phyloP scores from a whole-genome alignment of 2,797 vertebrate genomes.

The Macrochelys suwanniensis region DNA sequence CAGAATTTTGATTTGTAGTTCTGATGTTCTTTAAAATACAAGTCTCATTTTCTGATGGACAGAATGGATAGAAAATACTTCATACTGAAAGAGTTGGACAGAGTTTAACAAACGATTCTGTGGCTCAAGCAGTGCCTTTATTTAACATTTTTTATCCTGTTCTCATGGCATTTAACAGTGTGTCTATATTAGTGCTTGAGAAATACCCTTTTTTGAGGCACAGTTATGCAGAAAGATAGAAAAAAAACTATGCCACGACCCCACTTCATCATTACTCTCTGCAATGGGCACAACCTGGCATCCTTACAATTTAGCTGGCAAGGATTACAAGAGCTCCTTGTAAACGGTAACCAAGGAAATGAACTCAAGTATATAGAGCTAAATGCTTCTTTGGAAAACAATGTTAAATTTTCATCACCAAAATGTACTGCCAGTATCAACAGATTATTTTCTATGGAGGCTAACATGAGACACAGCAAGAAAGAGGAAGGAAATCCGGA shows the following conservation, averaged over 20 bases:
- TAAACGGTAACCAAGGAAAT: neutral
- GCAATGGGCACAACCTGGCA: constrained; percentile 6
- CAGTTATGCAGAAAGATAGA: neutral
- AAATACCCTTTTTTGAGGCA: neutral
- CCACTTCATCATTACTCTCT: constrained; percentile 14
- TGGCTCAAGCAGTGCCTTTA: fast-evolving
- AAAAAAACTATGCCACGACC: neutral
- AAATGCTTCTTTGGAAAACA: constrained; percentile 42
- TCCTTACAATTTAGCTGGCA: constrained; percentile 7
- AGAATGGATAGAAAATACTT: neutral
- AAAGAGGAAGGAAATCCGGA: constrained; percentile 29
- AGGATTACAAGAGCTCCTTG: constrained; percentile 38
- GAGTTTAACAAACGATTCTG: neutral
- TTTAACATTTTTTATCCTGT: neutral
- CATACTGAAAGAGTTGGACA: neutral
- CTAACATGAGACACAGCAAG: fast-evolving
- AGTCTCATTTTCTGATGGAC: neutral
- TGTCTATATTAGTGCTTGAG: neutral
- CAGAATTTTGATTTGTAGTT: neutral
- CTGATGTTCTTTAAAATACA: neutral
- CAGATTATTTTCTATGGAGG: neutral
- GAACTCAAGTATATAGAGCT: neutral
- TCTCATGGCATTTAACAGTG: neutral
- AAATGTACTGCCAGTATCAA: neutral
- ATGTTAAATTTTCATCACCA: neutral